Percentiles rank a stretch among this genome's conserved stretches.
These are phyloP conservation scores for Oryzias melastigma DNA, from an alignment of 2,113 vertebrate genomes.

Conservation along the genomic window DNA sequence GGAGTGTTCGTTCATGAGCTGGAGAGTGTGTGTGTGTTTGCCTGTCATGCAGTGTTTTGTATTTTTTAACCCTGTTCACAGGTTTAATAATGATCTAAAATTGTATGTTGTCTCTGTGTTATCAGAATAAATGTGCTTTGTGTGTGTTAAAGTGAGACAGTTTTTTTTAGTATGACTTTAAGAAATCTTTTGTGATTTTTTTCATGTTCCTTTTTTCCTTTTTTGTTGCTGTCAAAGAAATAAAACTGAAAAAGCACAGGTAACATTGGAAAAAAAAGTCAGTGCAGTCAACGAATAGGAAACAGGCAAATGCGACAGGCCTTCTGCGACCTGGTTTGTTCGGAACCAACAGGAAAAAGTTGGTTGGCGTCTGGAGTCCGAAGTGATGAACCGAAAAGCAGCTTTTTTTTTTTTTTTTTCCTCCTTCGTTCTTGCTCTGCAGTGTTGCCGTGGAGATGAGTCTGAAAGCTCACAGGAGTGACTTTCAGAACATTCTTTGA, in stretches of 20 bases:
- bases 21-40: constrained; percentile 40
- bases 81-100: constrained; percentile 68
- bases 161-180: constrained; percentile 58
- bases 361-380: constrained; percentile 51
- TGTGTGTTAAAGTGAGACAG: constrained; percentile 65
- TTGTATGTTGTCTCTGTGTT: constrained; percentile 64
- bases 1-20: constrained; percentile 41
- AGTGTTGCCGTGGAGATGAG: constrained; percentile 24
- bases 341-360: constrained; percentile 34
- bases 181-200: constrained; percentile 63
- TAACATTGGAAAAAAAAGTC: constrained; percentile 72
- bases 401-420: constrained; percentile 16
- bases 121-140: constrained; percentile 69
- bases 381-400: constrained; percentile 39
- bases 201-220: constrained; percentile 55
- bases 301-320: constrained; percentile 70
- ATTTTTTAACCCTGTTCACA: constrained; percentile 70
- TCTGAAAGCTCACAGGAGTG: constrained; percentile 40
- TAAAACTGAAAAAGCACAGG: constrained; percentile 73
- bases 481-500: constrained; percentile 39
- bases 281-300: constrained; percentile 78
- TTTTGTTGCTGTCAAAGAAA: constrained; percentile 67
- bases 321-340: constrained; percentile 46
- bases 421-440: constrained; percentile 15
- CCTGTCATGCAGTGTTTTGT: constrained; percentile 76